phyloP scores from a whole-genome alignment of 2,113 vertebrate genomes.

The Lepisosteus osseus region DNA sequence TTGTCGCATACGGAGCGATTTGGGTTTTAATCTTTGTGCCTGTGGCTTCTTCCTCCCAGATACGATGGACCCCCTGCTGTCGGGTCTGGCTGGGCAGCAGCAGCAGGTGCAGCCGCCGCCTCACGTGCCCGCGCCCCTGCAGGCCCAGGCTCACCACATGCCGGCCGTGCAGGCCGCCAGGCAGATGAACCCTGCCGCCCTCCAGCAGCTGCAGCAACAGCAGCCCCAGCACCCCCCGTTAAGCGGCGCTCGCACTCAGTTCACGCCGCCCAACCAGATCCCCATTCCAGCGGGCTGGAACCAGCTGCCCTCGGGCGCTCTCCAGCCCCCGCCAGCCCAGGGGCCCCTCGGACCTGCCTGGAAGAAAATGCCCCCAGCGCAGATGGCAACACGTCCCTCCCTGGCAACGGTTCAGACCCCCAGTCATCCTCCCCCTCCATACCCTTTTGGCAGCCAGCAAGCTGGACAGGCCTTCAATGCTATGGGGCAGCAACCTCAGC shows the following conservation, averaged over 20 bases:
- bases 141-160: conserved; percentile 85
- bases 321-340: conserved; percentile 81
- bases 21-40: not conserved
- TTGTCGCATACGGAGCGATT: too few species aligned
- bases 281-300: conserved; percentile 90
- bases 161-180: conserved; percentile 81
- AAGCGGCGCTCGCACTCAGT: conserved; percentile 77
- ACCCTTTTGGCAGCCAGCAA: conserved; percentile 97
- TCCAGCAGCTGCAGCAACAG: conserved; percentile 84
- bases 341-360: conserved; percentile 75
- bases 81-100: conserved; percentile 77
- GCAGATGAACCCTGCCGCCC: conserved; percentile 82
- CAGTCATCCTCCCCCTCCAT: conserved; percentile 93
- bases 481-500: conserved; percentile 70
- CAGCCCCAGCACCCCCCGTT: conserved; percentile 67
- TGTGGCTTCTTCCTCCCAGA: conserved; percentile 58
- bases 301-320: conserved; percentile 84
- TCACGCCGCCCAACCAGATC: conserved; percentile 85
- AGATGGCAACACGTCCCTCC: conserved; percentile 82
- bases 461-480: conserved; percentile 76
- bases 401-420: conserved; percentile 91
- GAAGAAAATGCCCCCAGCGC: conserved; percentile 85
- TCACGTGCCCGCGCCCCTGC: conserved; percentile 79
- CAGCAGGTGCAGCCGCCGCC: conserved; percentile 67
- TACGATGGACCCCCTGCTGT: conserved; percentile 85